Conservation (phyloP, 2,113 vertebrate genomes). For the Sylvilagus bachmani region DNA sequence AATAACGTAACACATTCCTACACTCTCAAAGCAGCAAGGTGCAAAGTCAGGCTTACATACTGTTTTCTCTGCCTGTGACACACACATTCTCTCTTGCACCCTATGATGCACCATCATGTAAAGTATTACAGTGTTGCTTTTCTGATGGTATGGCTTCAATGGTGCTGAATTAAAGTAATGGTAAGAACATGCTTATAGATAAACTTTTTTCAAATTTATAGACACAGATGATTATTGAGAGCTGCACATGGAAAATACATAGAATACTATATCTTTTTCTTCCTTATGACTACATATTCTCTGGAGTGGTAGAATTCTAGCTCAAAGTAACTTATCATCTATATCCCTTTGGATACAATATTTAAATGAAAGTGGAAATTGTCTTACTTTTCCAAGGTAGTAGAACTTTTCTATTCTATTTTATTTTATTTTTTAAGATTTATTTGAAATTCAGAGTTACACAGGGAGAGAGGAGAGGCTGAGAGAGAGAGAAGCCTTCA, state of each 20-base stretch:
- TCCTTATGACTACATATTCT: not conserved
- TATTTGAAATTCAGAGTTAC: too few species aligned
- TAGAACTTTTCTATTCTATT: not conserved
- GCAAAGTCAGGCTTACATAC: not conserved
- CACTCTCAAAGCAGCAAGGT: not conserved
- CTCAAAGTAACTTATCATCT: not conserved
- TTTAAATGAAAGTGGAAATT: not conserved
- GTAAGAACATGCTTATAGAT: not conserved
- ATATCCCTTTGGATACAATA: not conserved
- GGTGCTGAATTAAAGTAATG: not conserved
- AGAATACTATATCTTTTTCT: not conserved
- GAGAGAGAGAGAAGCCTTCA: too few species aligned
- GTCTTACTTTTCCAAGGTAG: not conserved
- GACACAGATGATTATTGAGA: not conserved
- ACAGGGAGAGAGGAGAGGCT: too few species aligned
- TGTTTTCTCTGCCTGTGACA: not conserved
- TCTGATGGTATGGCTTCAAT: not conserved
- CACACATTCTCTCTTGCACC: not conserved
- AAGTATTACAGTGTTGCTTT: not conserved
- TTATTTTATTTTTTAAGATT: too few species aligned
- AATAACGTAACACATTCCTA: not conserved
- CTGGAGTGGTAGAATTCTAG: not conserved
- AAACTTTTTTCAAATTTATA: not conserved
- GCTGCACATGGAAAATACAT: not conserved
- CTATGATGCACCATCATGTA: not conserved